Evolutionary conservation across 2,888 invertebrate genomes (phyloP).

Genomic region (Diplazon laetatorius): DNA sequence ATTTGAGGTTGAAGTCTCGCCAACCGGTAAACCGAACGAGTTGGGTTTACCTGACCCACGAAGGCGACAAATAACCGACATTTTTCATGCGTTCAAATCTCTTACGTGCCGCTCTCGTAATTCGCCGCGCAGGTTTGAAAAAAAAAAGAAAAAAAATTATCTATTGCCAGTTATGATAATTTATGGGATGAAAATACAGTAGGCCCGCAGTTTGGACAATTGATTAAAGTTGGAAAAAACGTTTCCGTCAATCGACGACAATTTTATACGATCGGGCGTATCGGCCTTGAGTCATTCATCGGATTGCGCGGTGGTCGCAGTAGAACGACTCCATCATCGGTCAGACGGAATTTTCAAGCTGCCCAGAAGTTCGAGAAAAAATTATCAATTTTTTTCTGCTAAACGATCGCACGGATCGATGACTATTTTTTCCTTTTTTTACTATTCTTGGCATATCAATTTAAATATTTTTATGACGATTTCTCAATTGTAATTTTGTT

Average conservation of each 20-base stretch:
- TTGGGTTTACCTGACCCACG: background rate
- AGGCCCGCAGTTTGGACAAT: background rate
- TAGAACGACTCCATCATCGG: slow-evolving; percentile 55
- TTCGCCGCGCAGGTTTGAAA: background rate
- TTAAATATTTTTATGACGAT: too few relatives aligned
- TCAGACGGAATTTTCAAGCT: slow-evolving; percentile 41
- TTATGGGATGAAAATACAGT: background rate
- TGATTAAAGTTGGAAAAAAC: background rate
- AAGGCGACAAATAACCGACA: background rate
- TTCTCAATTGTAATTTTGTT: too few relatives aligned
- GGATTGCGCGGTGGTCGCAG: slow-evolving; percentile 53
- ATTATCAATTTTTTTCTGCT: too few relatives aligned
- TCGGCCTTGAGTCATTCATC: slow-evolving; percentile 56
- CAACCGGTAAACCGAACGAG: slow-evolving; percentile 10
- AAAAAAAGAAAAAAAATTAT: too few relatives aligned
- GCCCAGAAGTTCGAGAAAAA: too few relatives aligned
- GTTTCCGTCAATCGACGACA: background rate
- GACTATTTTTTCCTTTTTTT: too few relatives aligned
- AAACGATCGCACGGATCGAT: too few relatives aligned
- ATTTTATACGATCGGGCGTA: slow-evolving; percentile 26
- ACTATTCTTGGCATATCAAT: too few relatives aligned
- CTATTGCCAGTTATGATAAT: too few relatives aligned
- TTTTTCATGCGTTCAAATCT: background rate
- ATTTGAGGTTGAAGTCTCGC: slow-evolving; percentile 2
- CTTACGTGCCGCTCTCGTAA: background rate